These are phyloP conservation scores for Rhorus exstirpatorius DNA, from an alignment of 2,888 invertebrate genomes.

Conservation along the genomic window DNA sequence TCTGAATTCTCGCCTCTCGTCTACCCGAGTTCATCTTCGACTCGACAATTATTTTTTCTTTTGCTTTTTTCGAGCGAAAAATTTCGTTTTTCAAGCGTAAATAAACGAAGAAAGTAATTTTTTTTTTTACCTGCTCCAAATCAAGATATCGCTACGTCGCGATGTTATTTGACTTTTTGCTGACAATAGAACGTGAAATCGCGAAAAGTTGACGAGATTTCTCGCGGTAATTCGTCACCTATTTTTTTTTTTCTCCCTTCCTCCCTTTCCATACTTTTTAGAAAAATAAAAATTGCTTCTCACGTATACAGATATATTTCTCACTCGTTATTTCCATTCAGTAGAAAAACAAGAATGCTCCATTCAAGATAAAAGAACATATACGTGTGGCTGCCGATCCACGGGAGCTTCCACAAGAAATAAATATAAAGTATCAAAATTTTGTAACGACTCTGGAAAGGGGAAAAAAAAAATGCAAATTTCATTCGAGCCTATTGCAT, in stretches of 20 bases:
- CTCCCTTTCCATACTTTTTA: background rate
- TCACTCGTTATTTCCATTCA: constrained; percentile 72
- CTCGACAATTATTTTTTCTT: background rate
- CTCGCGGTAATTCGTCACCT: constrained; percentile 72
- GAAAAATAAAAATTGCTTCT: constrained; percentile 43
- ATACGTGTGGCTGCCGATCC: constrained; percentile 40
- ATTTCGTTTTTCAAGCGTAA: constrained; percentile 50
- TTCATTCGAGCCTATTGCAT: background rate
- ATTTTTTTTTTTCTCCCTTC: background rate
- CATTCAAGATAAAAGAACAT: constrained; percentile 8
- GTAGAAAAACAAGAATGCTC: constrained; percentile 13
- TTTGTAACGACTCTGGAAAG: background rate
- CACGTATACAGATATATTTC: constrained; percentile 27
- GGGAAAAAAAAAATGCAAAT: constrained; percentile 50
- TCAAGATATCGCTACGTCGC: constrained; percentile 6
- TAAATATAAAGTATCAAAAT: constrained; percentile 6
- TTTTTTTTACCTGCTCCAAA: constrained; percentile 30
- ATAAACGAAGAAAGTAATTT: constrained; percentile 12
- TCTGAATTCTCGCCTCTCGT: constrained; percentile 61
- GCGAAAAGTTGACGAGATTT: constrained; percentile 80
- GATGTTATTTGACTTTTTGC: background rate
- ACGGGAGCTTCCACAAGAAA: constrained; percentile 28
- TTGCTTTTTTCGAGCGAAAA: constrained; percentile 38
- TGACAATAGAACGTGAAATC: constrained; percentile 69
- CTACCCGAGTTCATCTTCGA: constrained; percentile 15